A percentile compares a stretch with the other conserved stretches of the same genome.
phyloP scores from a whole-genome alignment of 2,888 invertebrate genomes.

The Allolobophora icterica region DNA sequence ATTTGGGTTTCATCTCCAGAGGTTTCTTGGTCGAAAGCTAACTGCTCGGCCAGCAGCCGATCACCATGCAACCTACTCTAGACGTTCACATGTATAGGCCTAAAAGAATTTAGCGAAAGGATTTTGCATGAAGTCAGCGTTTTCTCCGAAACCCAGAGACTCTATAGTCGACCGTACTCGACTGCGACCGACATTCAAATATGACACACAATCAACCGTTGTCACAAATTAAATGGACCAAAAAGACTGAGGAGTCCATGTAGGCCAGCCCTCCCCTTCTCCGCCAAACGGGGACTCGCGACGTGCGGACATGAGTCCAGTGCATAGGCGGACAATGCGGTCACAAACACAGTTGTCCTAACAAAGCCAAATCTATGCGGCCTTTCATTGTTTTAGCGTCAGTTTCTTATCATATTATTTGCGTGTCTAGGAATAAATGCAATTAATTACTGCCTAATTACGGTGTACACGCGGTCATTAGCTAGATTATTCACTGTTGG shows the following conservation, averaged over 20 bases:
- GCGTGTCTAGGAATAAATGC: background rate
- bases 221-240: background rate
- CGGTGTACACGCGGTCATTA: background rate
- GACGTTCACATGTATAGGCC: background rate
- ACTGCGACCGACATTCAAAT: background rate
- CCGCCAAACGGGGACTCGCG: background rate
- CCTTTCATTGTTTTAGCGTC: slow-evolving; percentile 11
- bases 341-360: slow-evolving; percentile 17
- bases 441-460: background rate
- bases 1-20: background rate
- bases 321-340: background rate
- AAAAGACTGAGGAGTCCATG: background rate
- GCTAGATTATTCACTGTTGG: background rate
- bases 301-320: background rate
- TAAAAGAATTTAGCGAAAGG: background rate
- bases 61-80: background rate
- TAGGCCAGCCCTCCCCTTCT: background rate
- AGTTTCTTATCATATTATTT: background rate
- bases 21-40: background rate
- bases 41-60: background rate
- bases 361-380: background rate
- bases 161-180: background rate
- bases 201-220: background rate
- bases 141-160: background rate
- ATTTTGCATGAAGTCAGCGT: background rate